Evolutionary conservation across 2,797 vertebrate genomes (phyloP).

Genomic region (Denticeps clupeoides): DNA sequence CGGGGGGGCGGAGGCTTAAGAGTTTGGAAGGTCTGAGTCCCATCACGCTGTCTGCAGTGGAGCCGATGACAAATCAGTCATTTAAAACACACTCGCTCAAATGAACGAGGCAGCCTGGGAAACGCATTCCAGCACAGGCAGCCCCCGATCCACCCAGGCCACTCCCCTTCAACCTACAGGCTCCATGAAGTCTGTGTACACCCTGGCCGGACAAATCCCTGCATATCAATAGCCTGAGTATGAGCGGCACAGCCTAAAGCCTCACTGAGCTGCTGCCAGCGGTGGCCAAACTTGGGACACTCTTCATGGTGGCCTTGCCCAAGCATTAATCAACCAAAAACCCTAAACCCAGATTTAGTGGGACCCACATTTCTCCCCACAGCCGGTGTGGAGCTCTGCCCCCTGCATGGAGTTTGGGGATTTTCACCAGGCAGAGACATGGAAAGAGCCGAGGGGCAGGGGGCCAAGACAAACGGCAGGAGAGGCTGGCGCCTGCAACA

Average conservation of each 20-base stretch:
- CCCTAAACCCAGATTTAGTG: not conserved
- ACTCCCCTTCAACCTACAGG: slow-evolving; percentile 11
- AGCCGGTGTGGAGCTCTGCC: not conserved
- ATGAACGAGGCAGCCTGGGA: slow-evolving; percentile 26
- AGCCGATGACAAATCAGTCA: slow-evolving; percentile 45
- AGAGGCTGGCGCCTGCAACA: slow-evolving; percentile 52
- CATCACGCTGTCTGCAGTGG: slow-evolving; percentile 29
- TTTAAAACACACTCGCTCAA: slow-evolving; percentile 43
- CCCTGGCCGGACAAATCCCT: slow-evolving; percentile 18
- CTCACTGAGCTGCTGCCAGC: slow-evolving; percentile 1
- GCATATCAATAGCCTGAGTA: slow-evolving; percentile 26
- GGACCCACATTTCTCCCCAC: not conserved
- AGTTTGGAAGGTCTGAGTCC: slow-evolving; percentile 20
- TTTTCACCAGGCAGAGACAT: slow-evolving; percentile 32
- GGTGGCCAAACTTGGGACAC: too few relatives aligned
- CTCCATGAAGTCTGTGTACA: slow-evolving; percentile 32
- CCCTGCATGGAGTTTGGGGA: not conserved
- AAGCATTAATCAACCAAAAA: too few relatives aligned
- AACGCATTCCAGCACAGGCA: slow-evolving; percentile 10
- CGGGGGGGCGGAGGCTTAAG: not conserved
- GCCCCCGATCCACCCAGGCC: not conserved
- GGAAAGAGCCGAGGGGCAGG: slow-evolving; percentile 22
- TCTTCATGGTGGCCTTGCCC: too few relatives aligned
- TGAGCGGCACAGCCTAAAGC: slow-evolving; percentile 1
- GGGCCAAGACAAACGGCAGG: slow-evolving; percentile 63